Conservation (phyloP, 2,888 invertebrate genomes). For the Palloptera scutellata region DNA sequence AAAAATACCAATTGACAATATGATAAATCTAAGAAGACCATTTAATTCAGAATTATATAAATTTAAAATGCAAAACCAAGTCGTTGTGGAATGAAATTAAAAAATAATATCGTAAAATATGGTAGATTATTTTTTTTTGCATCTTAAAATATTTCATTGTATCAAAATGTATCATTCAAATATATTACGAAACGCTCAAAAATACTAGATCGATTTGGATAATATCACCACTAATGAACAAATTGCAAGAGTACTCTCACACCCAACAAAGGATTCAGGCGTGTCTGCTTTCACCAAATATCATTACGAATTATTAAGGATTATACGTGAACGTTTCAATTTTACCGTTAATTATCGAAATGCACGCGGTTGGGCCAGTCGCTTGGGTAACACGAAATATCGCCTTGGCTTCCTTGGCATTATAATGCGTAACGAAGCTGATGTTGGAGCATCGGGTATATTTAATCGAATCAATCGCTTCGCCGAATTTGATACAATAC, state of each 20-base stretch:
- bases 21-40: too few species aligned
- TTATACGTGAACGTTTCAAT: constrained; percentile 54
- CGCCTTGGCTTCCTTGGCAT: constrained; percentile 59
- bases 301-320: constrained; percentile 49
- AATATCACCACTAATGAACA: constrained; percentile 52
- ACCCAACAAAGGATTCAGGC: constrained; percentile 49
- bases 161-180: background rate
- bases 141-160: background rate
- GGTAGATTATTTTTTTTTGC: background rate
- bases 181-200: background rate
- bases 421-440: constrained; percentile 58
- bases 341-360: constrained; percentile 58
- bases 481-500: constrained; percentile 58
- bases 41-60: too few species aligned
- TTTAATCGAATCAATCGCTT: constrained; percentile 59
- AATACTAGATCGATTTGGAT: constrained; percentile 55
- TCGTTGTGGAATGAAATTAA: too few species aligned
- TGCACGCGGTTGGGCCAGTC: constrained; percentile 60
- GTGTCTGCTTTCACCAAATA: constrained; percentile 58
- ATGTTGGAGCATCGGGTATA: constrained; percentile 58
- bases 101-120: background rate
- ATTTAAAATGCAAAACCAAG: too few species aligned
- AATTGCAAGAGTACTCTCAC: constrained; percentile 48
- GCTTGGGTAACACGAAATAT: constrained; percentile 53
- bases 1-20: too few species aligned